phyloP scores from a whole-genome alignment of 2,888 invertebrate genomes.

The Sinentomon sp. region DNA sequence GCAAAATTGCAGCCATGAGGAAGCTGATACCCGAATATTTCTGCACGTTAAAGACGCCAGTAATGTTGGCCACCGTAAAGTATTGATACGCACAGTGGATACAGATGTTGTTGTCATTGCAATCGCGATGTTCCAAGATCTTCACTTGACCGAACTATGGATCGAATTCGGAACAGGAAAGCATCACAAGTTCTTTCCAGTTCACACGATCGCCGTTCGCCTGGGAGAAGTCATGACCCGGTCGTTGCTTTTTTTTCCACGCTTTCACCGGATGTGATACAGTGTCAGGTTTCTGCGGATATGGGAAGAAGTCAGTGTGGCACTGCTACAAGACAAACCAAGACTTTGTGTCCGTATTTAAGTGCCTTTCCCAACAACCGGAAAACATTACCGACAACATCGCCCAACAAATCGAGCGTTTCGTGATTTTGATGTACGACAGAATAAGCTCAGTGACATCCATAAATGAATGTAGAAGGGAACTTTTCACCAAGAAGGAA shows the following conservation, averaged over 20 bases:
- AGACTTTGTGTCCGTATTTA: too few species aligned
- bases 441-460: too few species aligned
- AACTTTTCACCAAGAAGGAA: too few species aligned
- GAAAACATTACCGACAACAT: too few species aligned
- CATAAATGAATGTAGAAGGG: too few species aligned
- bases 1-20: conserved; percentile 9
- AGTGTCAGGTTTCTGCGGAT: conserved; percentile 8
- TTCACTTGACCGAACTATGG: conserved; percentile 1
- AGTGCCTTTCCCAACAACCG: too few species aligned
- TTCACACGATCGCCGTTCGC: conserved; percentile 4
- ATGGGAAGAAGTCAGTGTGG: conserved; percentile 9
- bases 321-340: not conserved
- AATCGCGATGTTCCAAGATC: conserved; percentile 3
- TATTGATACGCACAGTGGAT: conserved; percentile 12
- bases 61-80: conserved; percentile 1
- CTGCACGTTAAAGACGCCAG: conserved; percentile 11
- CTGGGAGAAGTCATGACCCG: not conserved
- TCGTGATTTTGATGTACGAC: too few species aligned
- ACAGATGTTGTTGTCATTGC: conserved; percentile 12
- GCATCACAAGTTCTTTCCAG: not conserved
- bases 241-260: conserved; percentile 6
- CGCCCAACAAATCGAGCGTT: too few species aligned
- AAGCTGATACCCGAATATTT: conserved; percentile 11
- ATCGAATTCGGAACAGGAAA: conserved; percentile 4
- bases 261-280: conserved; percentile 10